A percentile compares a stretch with the other conserved stretches of the same genome.
phyloP scores from a whole-genome alignment of 2,113 vertebrate genomes.

The Ammodytes dubius region DNA sequence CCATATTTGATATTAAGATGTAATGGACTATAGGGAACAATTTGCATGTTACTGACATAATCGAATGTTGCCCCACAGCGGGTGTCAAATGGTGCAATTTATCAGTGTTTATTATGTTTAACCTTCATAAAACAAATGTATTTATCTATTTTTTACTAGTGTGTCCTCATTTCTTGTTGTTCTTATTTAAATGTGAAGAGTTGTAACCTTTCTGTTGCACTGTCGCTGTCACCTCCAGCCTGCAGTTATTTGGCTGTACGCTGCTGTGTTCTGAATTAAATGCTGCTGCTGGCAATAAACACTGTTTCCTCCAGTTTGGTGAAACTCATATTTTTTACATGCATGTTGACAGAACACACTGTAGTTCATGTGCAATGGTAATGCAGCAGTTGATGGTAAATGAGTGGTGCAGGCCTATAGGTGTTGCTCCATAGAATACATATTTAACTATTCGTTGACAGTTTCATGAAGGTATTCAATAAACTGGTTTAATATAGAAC shows the following conservation, averaged over 20 bases:
- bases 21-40: slow-evolving; percentile 22
- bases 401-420: not conserved
- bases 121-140: slow-evolving; percentile 64
- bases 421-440: not conserved
- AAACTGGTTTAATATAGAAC: not conserved
- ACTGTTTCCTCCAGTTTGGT: slow-evolving; percentile 50
- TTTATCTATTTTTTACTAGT: slow-evolving; percentile 68
- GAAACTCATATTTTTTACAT: slow-evolving; percentile 8
- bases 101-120: slow-evolving; percentile 64
- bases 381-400: not conserved
- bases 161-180: slow-evolving; percentile 63
- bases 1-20: slow-evolving; percentile 39
- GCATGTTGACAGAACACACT: not conserved
- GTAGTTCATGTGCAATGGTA: not conserved
- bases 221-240: slow-evolving; percentile 56
- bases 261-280: slow-evolving; percentile 68
- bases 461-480: not conserved
- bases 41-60: slow-evolving; percentile 81
- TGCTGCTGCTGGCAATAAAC: slow-evolving; percentile 67
- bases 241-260: slow-evolving; percentile 45
- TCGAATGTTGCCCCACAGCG: slow-evolving; percentile 76
- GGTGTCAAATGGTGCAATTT: slow-evolving; percentile 69
- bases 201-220: slow-evolving; percentile 59
- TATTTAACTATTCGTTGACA: not conserved
- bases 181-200: slow-evolving; percentile 61